Evolutionary conservation across 2,113 vertebrate species (phyloP).

Genomic region (Dascyllus trimaculatus): DNA sequence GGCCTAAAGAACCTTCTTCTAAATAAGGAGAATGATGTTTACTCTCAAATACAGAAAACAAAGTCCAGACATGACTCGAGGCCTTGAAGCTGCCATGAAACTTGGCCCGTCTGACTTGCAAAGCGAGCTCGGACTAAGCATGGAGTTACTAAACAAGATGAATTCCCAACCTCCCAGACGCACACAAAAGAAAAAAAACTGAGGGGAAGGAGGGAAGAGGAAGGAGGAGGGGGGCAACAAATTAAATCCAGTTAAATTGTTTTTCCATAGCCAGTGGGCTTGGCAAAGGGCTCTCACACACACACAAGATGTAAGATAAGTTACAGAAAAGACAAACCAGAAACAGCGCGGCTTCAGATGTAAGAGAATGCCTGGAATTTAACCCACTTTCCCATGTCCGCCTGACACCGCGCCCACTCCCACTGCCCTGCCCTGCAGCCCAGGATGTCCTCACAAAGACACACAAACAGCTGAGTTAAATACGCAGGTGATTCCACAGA

Average conservation of each 20-base stretch:
- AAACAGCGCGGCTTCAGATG: conserved; percentile 60
- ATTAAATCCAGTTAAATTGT: conserved; percentile 86
- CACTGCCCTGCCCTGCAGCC: conserved; percentile 36
- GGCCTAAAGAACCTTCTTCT: not conserved
- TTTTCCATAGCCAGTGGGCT: conserved; percentile 85
- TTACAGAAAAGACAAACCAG: conserved; percentile 63
- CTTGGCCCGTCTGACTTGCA: conserved; percentile 5
- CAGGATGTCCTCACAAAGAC: conserved; percentile 2
- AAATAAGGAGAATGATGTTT: not conserved
- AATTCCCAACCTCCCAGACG: conserved; percentile 73
- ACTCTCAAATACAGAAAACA: conserved; percentile 1
- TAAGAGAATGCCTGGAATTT: conserved; percentile 78
- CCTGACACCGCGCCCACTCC: conserved; percentile 42
- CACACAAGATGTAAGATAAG: conserved; percentile 76
- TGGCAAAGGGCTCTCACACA: conserved; percentile 71
- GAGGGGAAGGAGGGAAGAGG: conserved; percentile 41
- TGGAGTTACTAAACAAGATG: conserved; percentile 60
- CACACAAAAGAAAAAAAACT: conserved; percentile 57
- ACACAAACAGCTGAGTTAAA: conserved; percentile 15
- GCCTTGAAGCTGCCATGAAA: conserved; percentile 31
- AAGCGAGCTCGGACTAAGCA: conserved; percentile 32
- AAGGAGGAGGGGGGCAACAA: conserved; percentile 59
- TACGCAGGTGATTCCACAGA: conserved; percentile 34
- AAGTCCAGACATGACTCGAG: not conserved
- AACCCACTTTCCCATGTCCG: conserved; percentile 73